phyloP scores from a whole-genome alignment of 2,113 vertebrate genomes.

The Xiphorhynchus elegans region DNA sequence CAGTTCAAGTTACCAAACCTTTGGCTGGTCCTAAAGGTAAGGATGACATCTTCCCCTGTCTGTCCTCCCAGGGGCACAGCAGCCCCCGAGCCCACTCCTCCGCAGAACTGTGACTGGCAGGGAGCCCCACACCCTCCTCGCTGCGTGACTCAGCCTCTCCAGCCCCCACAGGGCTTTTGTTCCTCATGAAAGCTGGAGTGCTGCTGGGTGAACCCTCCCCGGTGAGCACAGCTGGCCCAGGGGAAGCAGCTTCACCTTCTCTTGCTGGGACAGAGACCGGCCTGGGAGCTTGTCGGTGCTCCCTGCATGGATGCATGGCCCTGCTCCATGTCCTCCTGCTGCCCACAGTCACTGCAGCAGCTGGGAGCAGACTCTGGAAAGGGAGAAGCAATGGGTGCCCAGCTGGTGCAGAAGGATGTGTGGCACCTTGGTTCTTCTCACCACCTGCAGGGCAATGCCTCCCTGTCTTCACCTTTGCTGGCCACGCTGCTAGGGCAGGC shows the following conservation, averaged over 20 bases:
- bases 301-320: rapidly evolving
- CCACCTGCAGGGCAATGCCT: not conserved
- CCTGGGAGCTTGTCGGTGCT: not conserved
- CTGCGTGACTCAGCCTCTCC: conserved; percentile 48
- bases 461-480: not conserved
- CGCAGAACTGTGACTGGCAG: conserved; percentile 35
- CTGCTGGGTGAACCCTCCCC: not conserved
- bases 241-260: not conserved
- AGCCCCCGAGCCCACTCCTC: not conserved
- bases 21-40: not conserved
- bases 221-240: not conserved
- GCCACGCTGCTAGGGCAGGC: not conserved
- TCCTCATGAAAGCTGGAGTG: not conserved
- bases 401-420: not conserved
- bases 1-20: not conserved
- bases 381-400: rapidly evolving
- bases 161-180: conserved; percentile 47
- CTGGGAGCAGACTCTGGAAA: not conserved
- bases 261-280: not conserved
- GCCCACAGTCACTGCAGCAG: not conserved
- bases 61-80: not conserved
- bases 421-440: not conserved
- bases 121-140: not conserved
- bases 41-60: not conserved
- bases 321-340: not conserved